Percentiles rank a stretch among this genome's conserved stretches.
Conservation (phyloP, 2,113 vertebrate genomes). For the Mastomys coucha region DNA sequence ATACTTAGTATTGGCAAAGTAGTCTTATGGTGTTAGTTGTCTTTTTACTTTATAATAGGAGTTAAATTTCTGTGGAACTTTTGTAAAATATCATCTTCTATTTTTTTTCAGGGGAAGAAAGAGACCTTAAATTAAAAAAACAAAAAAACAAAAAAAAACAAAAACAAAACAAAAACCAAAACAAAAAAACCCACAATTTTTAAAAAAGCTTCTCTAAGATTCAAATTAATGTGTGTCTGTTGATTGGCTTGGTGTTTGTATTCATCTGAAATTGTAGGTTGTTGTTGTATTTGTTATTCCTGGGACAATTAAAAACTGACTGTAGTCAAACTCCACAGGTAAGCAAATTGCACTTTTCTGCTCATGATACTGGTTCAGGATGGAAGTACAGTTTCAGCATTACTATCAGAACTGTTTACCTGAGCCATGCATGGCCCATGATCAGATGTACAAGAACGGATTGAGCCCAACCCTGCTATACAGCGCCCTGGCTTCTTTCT, state of each 20-base stretch:
- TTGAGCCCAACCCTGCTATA: background rate
- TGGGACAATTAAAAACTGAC: background rate
- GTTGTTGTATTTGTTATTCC: background rate
- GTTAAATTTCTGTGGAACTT: conserved; percentile 54
- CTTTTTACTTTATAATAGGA: background rate
- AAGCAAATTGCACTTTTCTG: background rate
- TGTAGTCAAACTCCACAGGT: background rate
- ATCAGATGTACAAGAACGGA: background rate
- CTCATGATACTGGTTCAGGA: background rate
- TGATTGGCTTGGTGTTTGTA: background rate
- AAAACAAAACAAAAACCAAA: too few species aligned
- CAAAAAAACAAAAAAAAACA: too few species aligned
- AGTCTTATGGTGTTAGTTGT: background rate
- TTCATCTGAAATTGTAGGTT: background rate
- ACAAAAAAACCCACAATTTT: too few species aligned
- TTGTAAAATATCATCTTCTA: background rate
- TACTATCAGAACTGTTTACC: background rate
- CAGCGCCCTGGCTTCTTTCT: background rate
- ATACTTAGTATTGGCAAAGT: conserved; percentile 29
- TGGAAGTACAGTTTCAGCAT: background rate
- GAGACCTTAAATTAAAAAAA: background rate
- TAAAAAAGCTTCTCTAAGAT: background rate
- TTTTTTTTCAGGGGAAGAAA: background rate
- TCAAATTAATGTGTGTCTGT: background rate
- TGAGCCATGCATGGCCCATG: background rate